Evolutionary conservation across 1,140 invertebrate genomes (phyloP).

Genomic region (Drosophila micromelanica): DNA sequence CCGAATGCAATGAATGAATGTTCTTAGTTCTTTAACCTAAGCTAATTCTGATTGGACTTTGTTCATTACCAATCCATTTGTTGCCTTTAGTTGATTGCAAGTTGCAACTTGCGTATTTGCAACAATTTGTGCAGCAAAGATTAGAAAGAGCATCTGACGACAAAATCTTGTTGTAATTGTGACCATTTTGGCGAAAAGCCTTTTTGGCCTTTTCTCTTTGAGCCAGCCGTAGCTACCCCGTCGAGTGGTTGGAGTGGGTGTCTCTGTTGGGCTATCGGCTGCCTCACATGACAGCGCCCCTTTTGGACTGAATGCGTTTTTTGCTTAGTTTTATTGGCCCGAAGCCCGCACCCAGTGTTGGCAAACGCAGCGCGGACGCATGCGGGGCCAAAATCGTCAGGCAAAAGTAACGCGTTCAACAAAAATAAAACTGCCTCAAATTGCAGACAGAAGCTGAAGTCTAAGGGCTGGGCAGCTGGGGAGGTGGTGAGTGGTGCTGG

Average conservation of each 20-base stretch:
- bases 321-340: conserved; percentile 76
- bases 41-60: background rate
- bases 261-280: background rate
- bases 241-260: background rate
- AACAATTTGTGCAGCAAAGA: background rate
- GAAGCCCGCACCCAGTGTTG: conserved; percentile 19
- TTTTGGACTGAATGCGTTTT: conserved; percentile 69
- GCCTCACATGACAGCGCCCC: background rate
- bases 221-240: background rate
- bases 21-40: background rate
- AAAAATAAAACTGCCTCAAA: conserved; percentile 49
- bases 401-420: conserved; percentile 19
- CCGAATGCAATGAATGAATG: too few relatives aligned
- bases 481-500: conserved; percentile 31
- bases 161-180: conserved; percentile 14
- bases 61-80: conserved; percentile 7
- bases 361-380: conserved; percentile 65
- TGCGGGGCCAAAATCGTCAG: conserved; percentile 63
- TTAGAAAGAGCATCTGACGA: too few relatives aligned
- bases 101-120: background rate
- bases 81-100: background rate
- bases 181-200: conserved; percentile 11
- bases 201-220: conserved; percentile 5
- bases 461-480: background rate
- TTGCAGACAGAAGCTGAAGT: conserved; percentile 56